Evolutionary conservation across 2,797 vertebrate species (phyloP), one percentile per base, ranked within the genome.

Genomic region (Crocidura indochinensis): DNA sequence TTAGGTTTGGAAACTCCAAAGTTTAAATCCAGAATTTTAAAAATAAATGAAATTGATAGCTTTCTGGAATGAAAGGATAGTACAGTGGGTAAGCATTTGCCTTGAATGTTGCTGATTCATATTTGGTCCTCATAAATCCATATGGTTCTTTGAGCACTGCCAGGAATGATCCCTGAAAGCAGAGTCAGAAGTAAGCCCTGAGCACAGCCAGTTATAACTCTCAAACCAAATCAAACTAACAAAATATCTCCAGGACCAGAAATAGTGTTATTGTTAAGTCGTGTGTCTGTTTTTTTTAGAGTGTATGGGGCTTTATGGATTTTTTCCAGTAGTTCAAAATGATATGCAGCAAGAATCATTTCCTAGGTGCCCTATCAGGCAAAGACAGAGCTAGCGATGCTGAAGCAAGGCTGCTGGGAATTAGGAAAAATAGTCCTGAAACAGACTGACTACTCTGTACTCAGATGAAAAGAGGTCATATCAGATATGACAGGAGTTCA

Each of bases 361-460:
- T 73, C 87, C 46, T 29, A 17, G 38, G 26, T 78, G 24, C 27
- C 51, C 72, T 79, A 44, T 4, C 67, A 47, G 72, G 12, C 67
- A 81, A 69, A 76, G 14, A 64, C 24, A 64, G 51, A 77, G 44
- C 6, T 26, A 38, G 20, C 26, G 17, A 51, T 24, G 27, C 49
- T 47, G 38, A 81, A 92, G 80, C 88, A 51, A 74, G 9, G n/a
- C 76, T 78, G 26, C 9, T n/a, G 80, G 84, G 53, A 64, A 22
- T 44, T 49, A 44, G 49, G 76, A 31, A 49, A 83, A 82, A 64
- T 24, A 78, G 24, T n/a, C 22, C 0, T 12, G 26, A 10, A 88
- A 64, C 69, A 62, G 71, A 64, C 11, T 24, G 22, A 1, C 24
- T n/a, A 22, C 76, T 88, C 8, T 29, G 3, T 10, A 62, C 51